Percentiles rank a stretch among this genome's conserved stretches.
Evolutionary conservation across 1,140 invertebrate species (phyloP).

Genomic region (Brachionus rotundiformis): DNA sequence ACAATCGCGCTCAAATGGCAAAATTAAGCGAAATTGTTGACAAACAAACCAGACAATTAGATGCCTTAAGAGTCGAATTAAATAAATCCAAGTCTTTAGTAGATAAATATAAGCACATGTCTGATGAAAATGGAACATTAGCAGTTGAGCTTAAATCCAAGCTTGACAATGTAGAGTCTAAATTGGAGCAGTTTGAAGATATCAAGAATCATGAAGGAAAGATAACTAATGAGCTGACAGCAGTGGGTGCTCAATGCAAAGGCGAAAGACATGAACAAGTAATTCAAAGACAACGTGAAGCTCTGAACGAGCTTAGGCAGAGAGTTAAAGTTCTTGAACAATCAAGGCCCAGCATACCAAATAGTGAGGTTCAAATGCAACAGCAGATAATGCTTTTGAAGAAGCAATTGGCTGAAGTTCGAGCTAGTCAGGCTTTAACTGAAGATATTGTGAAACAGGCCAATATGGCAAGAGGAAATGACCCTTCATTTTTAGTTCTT

Average conservation of each 20-base stretch:
- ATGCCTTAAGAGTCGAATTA: conserved; percentile 47
- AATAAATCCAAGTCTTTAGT: conserved; percentile 37
- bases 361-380: conserved; percentile 59
- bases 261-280: conserved; percentile 64
- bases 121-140: conserved; percentile 42
- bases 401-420: conserved; percentile 63
- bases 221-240: conserved; percentile 59
- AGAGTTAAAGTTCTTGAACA: conserved; percentile 60
- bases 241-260: conserved; percentile 62
- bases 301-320: conserved; percentile 60
- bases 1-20: conserved; percentile 60
- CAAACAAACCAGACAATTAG: conserved; percentile 60
- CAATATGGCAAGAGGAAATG: conserved; percentile 57
- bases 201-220: conserved; percentile 30
- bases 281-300: conserved; percentile 62
- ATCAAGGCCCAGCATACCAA: conserved; percentile 53
- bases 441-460: conserved; percentile 51
- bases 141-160: conserved; percentile 17
- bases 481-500: conserved; percentile 54
- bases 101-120: conserved; percentile 19
- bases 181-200: not conserved
- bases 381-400: conserved; percentile 62
- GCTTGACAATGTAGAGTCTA: not conserved
- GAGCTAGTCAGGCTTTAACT: conserved; percentile 55
- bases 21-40: conserved; percentile 63